Base-by-base conservation (phyloP, 1,140 invertebrate genomes). In the Ladona fulva region DNA sequence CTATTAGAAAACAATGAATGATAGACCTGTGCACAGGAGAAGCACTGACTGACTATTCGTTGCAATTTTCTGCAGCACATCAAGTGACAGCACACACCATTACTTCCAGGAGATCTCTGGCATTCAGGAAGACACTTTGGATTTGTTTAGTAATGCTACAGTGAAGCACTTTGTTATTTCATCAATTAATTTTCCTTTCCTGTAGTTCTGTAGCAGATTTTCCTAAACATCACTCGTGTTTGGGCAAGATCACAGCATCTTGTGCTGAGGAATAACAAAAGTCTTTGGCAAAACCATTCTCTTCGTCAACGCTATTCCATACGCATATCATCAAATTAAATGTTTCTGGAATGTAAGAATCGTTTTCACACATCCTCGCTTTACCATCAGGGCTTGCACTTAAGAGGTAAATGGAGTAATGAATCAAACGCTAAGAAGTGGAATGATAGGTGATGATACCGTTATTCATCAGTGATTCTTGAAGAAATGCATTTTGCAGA, bases 91-190 rank as follows among this genome's bases (percentile, higher is more conserved):
- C 52, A 66, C 52, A 66, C 52, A 66, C 52, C 52, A 66, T 66
- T 19, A 66, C 52, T 66, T 66, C 52, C 52, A 66, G 52, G 52
- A 66, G 52, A 66, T 66, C 52, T 66, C 52, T 66, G 52, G 52
- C 52, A 66, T 66, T 66, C 52, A 66, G 52, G 52, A 66, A 66
- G 52, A 66, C 52, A 66, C 52, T 66, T 66, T 66, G 52, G 52
- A 66, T 66, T 66, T 66, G 52, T 66, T 66, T 66, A 66, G 52
- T 66, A 66, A 66, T 66, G 52, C 52, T 66, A 66, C 52, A 66
- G n/a, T 66, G 52, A 66, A 66, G 52, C 52, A 66, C 52, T 52
- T 52, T 66, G 52, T 66, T 66, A 66, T 66, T 66, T 19, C 16
- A 66, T 66, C 52, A 66, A 66, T 3, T 66, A 19, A 66, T 66